phyloP scores from a whole-genome alignment of 2,797 vertebrate genomes.

The Poecilia gillii region DNA sequence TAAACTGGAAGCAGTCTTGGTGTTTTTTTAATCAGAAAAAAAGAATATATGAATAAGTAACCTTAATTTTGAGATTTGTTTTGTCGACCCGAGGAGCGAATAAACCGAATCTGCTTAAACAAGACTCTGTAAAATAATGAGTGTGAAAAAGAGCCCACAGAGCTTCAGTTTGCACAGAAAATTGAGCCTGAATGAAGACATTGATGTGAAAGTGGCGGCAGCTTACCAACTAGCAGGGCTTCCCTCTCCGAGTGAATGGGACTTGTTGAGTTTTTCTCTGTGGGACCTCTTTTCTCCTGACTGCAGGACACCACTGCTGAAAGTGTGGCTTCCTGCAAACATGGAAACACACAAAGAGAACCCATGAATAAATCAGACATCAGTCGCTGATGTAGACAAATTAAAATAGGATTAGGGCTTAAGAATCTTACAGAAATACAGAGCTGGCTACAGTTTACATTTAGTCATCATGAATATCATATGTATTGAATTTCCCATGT shows the following conservation, averaged over 20 bases:
- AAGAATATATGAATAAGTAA: background rate
- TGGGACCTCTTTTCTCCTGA: constrained; percentile 87
- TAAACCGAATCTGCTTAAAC: background rate
- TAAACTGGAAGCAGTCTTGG: background rate
- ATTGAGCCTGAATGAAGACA: background rate
- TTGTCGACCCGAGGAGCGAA: background rate
- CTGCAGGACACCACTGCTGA: constrained; percentile 85
- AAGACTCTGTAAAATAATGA: background rate
- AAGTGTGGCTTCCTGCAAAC: constrained; percentile 78
- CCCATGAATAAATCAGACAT: background rate
- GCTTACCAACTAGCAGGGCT: constrained; percentile 90
- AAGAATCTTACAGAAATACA: constrained; percentile 23
- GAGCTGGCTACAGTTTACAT: background rate
- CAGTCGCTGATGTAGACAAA: constrained; percentile 10
- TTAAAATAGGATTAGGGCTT: constrained; percentile 15
- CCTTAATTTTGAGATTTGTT: background rate
- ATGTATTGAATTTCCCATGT: background rate
- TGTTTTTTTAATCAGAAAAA: background rate
- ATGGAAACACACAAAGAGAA: constrained; percentile 7
- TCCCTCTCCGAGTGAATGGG: constrained; percentile 92
- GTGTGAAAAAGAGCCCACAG: background rate
- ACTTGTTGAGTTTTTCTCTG: constrained; percentile 81
- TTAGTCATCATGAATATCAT: background rate
- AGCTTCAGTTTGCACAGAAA: background rate
- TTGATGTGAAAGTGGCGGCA: background rate